phyloP scores from a whole-genome alignment of 2,113 vertebrate genomes.

The Cercocebus atys region DNA sequence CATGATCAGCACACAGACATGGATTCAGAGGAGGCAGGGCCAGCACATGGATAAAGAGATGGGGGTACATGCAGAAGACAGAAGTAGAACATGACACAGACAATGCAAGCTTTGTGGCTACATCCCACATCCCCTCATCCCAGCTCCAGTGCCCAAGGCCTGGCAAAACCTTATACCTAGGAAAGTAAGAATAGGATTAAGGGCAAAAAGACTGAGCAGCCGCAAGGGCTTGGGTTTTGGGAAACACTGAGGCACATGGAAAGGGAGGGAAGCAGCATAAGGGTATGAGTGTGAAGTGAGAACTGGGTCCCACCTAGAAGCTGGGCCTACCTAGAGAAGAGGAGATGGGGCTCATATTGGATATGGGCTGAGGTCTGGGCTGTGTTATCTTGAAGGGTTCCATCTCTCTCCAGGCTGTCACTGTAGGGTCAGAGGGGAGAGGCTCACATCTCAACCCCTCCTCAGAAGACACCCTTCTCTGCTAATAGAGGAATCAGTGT shows the following conservation, averaged over 20 bases:
- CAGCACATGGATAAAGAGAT: not conserved
- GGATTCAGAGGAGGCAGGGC: not conserved
- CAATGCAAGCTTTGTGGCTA: not conserved
- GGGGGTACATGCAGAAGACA: not conserved
- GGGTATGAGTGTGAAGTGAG: not conserved
- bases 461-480: not conserved
- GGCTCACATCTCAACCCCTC: not conserved
- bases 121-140: not conserved
- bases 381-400: slow-evolving; percentile 87
- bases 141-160: not conserved
- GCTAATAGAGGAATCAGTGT: not conserved
- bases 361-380: slow-evolving; percentile 86
- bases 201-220: not conserved
- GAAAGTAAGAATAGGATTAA: not conserved
- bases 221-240: not conserved
- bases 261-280: not conserved
- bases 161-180: not conserved
- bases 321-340: slow-evolving; percentile 88
- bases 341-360: slow-evolving; percentile 92
- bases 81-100: not conserved
- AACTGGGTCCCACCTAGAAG: accelerated
- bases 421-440: slow-evolving; percentile 73
- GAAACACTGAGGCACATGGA: not conserved
- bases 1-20: not conserved
- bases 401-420: slow-evolving; percentile 89